Percentiles rank a stretch among this genome's conserved stretches.
These are phyloP conservation scores for Callitettix versicolor DNA, from an alignment of 1,140 invertebrate species.

Conservation along the genomic window DNA sequence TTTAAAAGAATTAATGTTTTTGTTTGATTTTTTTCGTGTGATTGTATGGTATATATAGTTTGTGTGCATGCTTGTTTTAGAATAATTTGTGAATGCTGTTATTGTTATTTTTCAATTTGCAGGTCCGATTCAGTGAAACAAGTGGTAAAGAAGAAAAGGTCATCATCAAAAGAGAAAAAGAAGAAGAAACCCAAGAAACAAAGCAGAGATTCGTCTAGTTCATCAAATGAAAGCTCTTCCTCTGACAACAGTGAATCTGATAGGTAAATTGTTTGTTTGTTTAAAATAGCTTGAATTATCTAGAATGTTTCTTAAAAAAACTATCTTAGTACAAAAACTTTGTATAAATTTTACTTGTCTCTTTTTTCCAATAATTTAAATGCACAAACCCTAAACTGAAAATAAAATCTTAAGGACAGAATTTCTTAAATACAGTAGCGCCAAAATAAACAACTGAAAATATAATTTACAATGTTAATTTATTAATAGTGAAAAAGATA, in stretches of 20 bases:
- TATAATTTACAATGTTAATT: no score
- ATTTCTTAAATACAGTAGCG: no score
- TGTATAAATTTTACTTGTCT: no score
- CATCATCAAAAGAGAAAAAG: slow-evolving; percentile 20
- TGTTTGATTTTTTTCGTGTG: no score
- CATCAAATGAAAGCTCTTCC: slow-evolving; percentile 9
- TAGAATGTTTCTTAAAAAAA: neutral
- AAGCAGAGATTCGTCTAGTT: neutral
- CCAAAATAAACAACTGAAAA: no score
- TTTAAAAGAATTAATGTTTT: no score
- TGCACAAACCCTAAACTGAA: no score
- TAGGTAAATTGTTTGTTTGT: neutral
- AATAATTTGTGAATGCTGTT: neutral
- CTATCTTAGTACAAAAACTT: no score
- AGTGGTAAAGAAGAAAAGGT: slow-evolving; percentile 15
- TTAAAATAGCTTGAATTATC: neutral
- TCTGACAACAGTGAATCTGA: slow-evolving; percentile 8
- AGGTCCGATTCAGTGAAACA: slow-evolving; percentile 17
- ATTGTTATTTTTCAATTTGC: neutral
- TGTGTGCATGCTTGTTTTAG: neutral
- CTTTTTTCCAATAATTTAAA: no score
- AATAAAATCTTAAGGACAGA: no score
- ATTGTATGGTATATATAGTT: no score
- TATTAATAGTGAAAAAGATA: no score
- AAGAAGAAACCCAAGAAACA: slow-evolving; percentile 22